Evolutionary conservation across 2,888 invertebrate genomes (phyloP).

Genomic region (Formica aserva): DNA sequence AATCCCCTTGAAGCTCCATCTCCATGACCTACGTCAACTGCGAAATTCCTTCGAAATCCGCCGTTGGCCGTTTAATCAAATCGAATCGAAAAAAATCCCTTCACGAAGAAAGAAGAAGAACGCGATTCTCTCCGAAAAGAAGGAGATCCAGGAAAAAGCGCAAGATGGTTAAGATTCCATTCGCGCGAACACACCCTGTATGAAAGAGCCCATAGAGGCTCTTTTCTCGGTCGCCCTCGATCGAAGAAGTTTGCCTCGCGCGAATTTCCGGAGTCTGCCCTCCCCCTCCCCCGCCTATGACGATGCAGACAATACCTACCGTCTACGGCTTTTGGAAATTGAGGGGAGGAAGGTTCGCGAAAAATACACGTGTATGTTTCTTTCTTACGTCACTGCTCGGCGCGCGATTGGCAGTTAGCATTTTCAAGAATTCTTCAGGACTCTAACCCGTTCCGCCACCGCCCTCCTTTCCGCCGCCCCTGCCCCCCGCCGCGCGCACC

Average conservation of each 20-base stretch:
- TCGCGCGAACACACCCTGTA: not conserved
- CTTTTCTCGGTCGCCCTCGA: not conserved
- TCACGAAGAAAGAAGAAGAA: not conserved
- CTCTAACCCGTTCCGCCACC: conserved; percentile 60
- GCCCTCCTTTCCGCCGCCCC: conserved; percentile 40
- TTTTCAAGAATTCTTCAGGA: conserved; percentile 61
- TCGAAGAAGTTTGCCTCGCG: conserved; percentile 10
- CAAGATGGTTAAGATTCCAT: conserved; percentile 23
- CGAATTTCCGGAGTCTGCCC: conserved; percentile 24
- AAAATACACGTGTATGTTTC: conserved; percentile 8
- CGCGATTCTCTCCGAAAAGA: not conserved
- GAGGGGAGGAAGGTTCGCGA: not conserved
- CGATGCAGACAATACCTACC: not conserved
- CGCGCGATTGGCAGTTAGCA: conserved; percentile 52
- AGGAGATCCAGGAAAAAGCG: not conserved
- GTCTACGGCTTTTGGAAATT: conserved; percentile 16
- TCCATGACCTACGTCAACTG: conserved; percentile 11
- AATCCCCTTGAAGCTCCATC: not conserved
- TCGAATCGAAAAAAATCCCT: not conserved
- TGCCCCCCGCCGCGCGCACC: not conserved
- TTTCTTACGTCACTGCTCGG: conserved; percentile 54
- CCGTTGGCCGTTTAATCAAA: not conserved
- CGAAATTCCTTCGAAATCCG: not conserved
- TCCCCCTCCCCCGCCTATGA: too few species aligned
- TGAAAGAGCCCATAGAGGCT: not conserved